Evolutionary conservation across 2,888 invertebrate genomes (phyloP), one percentile per base, ranked within the genome.

Genomic region (Cryptus armator): DNA sequence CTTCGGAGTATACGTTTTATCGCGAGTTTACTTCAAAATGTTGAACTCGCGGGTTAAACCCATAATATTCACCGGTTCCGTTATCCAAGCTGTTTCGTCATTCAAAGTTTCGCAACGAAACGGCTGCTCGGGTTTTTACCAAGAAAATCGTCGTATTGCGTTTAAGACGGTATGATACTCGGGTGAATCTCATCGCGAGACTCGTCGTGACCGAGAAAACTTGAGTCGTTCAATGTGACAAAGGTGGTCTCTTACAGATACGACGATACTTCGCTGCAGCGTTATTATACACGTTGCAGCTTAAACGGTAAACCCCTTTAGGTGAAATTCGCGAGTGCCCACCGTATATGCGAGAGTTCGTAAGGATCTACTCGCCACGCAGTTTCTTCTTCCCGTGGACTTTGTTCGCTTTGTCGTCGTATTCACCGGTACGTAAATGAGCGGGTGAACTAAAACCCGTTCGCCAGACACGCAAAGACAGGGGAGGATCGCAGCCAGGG

Each of bases 371-470:
- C 53, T 64, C 9, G 2, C 19, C 37, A 24, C 29, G 62, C 37
- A 70, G 48, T 48, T 70, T 59, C n/a, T 46, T 24, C 10, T 66
- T 46, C 66, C 24, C 72, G 12, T 59, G 14, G 46, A 66, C 44
- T 44, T 64, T 6, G 67, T 77, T 48, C 19, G 56, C 44, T 53
- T 16, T 59, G 72, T 62, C 59, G 48, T 12, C 29, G 24, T 77
- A 71, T 72, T 53, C 51, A 19, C 67, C 51, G 72, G 24, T 32
- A 72, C 64, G 66, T 32, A 29, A 56, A 80, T 66, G 72, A 80
- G 64, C 53, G 12, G 24, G 66, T 66, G 80, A 80, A 80, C 66
- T 80, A 16, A 56, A 72, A 72, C 66, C 43, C 19, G 29, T 67
- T 66, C 56, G 24, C 37, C 32, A 16, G 37, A 51, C 70, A 53